Conservation (phyloP, 1,140 invertebrate species). For the Drosophila orosa region DNA sequence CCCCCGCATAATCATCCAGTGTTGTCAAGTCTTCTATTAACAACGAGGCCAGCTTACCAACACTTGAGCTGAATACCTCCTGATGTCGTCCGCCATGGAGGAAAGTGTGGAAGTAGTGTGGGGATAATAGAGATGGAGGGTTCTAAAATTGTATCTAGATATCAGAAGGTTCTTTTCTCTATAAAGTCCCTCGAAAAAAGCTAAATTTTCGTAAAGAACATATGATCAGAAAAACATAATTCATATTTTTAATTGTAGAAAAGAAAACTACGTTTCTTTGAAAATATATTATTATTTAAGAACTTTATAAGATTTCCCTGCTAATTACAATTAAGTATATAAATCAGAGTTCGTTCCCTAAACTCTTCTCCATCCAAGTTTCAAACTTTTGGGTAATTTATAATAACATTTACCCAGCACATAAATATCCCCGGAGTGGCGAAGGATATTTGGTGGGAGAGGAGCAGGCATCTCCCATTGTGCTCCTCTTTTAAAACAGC, state of each 20-base stretch:
- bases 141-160: background rate
- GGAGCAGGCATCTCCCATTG: conserved; percentile 22
- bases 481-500: conserved; percentile 39
- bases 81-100: conserved; percentile 16
- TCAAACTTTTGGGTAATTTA: conserved; percentile 40
- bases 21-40: conserved; percentile 79
- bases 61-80: conserved; percentile 61
- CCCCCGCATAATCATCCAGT: conserved; percentile 70
- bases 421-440: conserved; percentile 20
- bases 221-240: background rate
- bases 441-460: conserved; percentile 3
- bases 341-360: background rate
- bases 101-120: background rate
- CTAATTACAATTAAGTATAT: conserved; percentile 16
- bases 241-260: background rate
- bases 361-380: conserved; percentile 7
- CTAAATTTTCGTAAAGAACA: too few species aligned
- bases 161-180: background rate
- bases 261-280: background rate
- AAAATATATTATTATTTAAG: too few species aligned
- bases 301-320: too few species aligned
- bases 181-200: too few species aligned
- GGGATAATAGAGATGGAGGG: background rate
- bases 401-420: conserved; percentile 34
- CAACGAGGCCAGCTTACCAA: conserved; percentile 61